Evolutionary conservation across 2,113 vertebrate species (phyloP).

Genomic region (Anguilla japonica): DNA sequence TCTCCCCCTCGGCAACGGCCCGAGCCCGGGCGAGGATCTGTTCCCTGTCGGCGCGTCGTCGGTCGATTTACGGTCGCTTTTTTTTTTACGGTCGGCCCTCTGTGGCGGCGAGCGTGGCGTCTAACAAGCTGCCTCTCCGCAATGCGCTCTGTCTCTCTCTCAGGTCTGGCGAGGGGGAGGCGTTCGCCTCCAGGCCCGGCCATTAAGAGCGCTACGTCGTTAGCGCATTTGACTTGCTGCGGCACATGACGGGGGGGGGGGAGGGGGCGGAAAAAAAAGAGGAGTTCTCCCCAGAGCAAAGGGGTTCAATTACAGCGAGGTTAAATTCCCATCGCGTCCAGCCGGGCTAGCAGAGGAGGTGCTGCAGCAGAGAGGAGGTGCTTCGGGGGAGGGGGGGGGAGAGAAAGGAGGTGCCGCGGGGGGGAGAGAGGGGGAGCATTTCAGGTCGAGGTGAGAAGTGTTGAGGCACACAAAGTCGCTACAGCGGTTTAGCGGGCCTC

Average conservation of each 20-base stretch:
- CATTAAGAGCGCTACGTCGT: not conserved
- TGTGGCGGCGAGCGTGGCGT: not conserved
- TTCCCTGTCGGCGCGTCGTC: not conserved
- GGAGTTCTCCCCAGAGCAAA: not conserved
- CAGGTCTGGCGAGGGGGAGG: too few species aligned
- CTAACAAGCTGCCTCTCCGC: not conserved
- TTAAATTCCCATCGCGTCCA: not conserved
- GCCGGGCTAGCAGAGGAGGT: not conserved
- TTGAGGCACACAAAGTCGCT: not conserved
- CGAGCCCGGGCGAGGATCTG: not conserved
- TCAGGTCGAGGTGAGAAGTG: not conserved
- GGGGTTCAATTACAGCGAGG: not conserved
- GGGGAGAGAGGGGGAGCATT: not conserved
- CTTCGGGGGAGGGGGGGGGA: not conserved
- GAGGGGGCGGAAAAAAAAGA: not conserved
- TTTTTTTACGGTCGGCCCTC: not conserved
- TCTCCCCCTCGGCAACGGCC: not conserved
- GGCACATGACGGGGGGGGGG: too few species aligned
- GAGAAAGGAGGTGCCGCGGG: not conserved
- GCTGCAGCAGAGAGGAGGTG: not conserved
- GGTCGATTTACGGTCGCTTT: not conserved
- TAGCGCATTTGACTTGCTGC: not conserved
- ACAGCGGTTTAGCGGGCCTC: not conserved
- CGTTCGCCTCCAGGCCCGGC: not conserved
- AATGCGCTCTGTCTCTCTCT: not conserved